These are phyloP conservation scores for Yponomeuta evonymella DNA, from an alignment of 2,888 invertebrate genomes.

Conservation along the genomic window DNA sequence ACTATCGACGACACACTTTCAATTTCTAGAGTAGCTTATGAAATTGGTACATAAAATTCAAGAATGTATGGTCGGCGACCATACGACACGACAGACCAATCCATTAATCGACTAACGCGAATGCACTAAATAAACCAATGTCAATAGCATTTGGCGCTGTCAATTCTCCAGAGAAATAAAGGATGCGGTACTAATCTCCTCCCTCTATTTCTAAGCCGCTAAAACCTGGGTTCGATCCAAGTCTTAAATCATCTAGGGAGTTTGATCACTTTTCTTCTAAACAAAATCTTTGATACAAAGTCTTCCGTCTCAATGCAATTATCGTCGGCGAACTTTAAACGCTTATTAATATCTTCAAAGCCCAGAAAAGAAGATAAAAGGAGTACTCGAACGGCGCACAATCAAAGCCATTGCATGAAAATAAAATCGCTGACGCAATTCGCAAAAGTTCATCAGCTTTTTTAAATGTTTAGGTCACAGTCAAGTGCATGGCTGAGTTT, in stretches of 20 bases:
- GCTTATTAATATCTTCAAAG: constrained; percentile 7
- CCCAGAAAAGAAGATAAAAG: neutral
- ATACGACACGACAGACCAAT: neutral
- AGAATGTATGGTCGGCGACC: neutral
- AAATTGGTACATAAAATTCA: neutral
- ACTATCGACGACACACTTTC: neutral
- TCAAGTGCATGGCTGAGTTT: neutral
- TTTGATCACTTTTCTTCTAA: neutral
- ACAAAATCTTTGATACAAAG: neutral
- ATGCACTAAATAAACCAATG: neutral
- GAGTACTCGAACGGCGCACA: neutral
- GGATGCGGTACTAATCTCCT: neutral
- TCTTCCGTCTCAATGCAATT: constrained; percentile 8
- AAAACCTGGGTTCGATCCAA: constrained; percentile 1
- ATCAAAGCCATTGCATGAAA: constrained; percentile 7
- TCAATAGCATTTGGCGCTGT: neutral
- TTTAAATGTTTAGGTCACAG: constrained; percentile 8
- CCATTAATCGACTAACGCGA: neutral
- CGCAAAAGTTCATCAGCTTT: neutral
- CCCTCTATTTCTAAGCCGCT: neutral
- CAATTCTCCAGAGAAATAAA: neutral
- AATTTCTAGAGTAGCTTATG: neutral
- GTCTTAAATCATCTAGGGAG: neutral
- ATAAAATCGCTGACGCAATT: constrained; percentile 2
- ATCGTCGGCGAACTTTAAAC: constrained; percentile 5